A percentile compares a stretch with the other conserved stretches of the same genome.
Evolutionary conservation across 1,140 invertebrate species (phyloP).

Genomic region (Cyclargus thomasi): DNA sequence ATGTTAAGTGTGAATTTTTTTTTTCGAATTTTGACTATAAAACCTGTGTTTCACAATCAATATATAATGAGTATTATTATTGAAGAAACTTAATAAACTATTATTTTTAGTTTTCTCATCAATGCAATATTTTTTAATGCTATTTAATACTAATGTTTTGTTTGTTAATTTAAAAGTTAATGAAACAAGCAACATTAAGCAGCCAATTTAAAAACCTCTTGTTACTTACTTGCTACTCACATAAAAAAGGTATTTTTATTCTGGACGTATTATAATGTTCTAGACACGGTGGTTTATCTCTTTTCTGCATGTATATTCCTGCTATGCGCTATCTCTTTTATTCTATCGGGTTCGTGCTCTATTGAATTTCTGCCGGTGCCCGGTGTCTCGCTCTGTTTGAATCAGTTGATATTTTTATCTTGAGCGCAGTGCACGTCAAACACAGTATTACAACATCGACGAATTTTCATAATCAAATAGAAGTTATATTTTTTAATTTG

Average conservation of each 20-base stretch:
- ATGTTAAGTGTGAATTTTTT: too few relatives aligned
- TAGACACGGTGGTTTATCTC: conserved; percentile 23
- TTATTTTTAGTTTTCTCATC: too few relatives aligned
- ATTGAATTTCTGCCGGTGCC: conserved; percentile 48
- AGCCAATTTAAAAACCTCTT: background rate
- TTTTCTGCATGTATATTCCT: background rate
- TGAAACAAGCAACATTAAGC: too few relatives aligned
- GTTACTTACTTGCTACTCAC: background rate
- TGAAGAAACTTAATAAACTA: too few relatives aligned
- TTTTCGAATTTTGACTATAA: too few relatives aligned
- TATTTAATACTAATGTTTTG: too few relatives aligned
- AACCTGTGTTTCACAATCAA: too few relatives aligned
- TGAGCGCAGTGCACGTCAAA: conserved; percentile 39
- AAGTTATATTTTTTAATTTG: conserved; percentile 29
- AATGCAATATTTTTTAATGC: too few relatives aligned
- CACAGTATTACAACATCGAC: conserved; percentile 32
- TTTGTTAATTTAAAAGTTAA: too few relatives aligned
- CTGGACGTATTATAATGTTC: conserved; percentile 25
- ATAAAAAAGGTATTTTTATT: background rate
- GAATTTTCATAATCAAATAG: conserved; percentile 52
- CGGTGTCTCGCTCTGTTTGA: conserved; percentile 30
- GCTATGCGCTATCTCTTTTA: conserved; percentile 32
- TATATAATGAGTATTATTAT: too few relatives aligned
- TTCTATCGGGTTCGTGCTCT: conserved; percentile 35
- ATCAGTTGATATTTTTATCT: conserved; percentile 63